phyloP scores from a whole-genome alignment of 2,888 invertebrate species.

The Cosmopolites sordidus region DNA sequence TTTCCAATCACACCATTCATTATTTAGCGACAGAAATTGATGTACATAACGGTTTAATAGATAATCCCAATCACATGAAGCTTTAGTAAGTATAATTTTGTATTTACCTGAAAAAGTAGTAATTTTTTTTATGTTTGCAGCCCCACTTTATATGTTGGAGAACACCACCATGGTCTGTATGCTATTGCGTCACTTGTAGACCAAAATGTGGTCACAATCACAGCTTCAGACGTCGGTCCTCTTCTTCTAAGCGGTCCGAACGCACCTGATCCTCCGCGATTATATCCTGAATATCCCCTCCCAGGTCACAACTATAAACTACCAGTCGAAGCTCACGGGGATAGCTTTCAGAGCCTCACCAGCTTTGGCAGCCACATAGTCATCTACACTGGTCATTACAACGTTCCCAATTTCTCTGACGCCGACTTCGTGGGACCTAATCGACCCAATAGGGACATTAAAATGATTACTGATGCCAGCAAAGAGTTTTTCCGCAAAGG shows the following conservation, averaged over 20 bases:
- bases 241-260: conserved; percentile 72
- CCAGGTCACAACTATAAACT: conserved; percentile 43
- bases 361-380: conserved; percentile 37
- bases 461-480: conserved; percentile 40
- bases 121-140: conserved; percentile 51
- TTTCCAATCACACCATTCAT: conserved; percentile 80
- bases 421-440: conserved; percentile 42
- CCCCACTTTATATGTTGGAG: conserved; percentile 89
- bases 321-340: conserved; percentile 36
- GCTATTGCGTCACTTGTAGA: conserved; percentile 91
- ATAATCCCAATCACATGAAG: conserved; percentile 51
- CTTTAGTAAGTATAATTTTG: conserved; percentile 49
- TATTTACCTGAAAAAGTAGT: too few relatives aligned
- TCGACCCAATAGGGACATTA: conserved; percentile 19
- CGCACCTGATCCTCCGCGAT: conserved; percentile 36
- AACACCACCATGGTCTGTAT: conserved; percentile 81
- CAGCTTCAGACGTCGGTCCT: conserved; percentile 61
- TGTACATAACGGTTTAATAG: conserved; percentile 42
- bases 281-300: conserved; percentile 39
- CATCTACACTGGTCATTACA: conserved; percentile 64
- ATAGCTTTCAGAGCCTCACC: conserved; percentile 42
- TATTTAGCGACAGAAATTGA: conserved; percentile 48
- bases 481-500: conserved; percentile 2
- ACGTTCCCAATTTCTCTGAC: conserved; percentile 58
- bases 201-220: conserved; percentile 80